Conservation (phyloP, 2,888 invertebrate species). For the Agrochola circellaris region DNA sequence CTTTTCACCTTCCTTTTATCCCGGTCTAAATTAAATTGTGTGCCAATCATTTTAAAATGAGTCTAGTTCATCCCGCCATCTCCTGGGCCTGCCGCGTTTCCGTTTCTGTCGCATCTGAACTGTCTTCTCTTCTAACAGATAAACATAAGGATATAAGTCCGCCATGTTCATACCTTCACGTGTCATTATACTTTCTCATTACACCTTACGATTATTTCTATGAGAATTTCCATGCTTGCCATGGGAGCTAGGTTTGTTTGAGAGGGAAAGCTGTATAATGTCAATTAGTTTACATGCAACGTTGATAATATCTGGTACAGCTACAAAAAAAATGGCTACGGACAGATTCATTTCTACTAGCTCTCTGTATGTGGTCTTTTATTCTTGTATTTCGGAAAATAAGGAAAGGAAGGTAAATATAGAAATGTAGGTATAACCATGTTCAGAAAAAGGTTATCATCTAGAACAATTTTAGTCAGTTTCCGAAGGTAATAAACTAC, state of each 20-base stretch:
- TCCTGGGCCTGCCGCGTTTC: no score
- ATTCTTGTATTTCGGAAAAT: background rate
- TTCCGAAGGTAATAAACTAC: background rate
- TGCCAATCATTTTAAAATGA: no score
- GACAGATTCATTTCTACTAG: no score
- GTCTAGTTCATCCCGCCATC: no score
- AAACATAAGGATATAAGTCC: conserved; percentile 35
- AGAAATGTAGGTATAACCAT: background rate
- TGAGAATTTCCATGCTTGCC: background rate
- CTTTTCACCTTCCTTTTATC: no score
- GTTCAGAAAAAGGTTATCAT: background rate
- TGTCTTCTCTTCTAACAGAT: conserved; percentile 15
- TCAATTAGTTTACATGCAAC: background rate
- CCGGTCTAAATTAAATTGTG: no score
- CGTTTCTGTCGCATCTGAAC: conserved; percentile 6
- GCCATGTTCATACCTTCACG: conserved; percentile 20
- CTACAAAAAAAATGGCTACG: background rate
- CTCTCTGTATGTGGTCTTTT: background rate
- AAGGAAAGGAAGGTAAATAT: background rate
- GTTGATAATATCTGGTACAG: no score
- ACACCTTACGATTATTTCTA: conserved; percentile 11
- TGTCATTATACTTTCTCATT: conserved; percentile 56
- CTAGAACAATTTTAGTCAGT: background rate
- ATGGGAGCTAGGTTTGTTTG: background rate
- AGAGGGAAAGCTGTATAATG: background rate